These are phyloP conservation scores for Heliconius himera DNA, from an alignment of 1,140 invertebrate genomes.

Conservation along the genomic window DNA sequence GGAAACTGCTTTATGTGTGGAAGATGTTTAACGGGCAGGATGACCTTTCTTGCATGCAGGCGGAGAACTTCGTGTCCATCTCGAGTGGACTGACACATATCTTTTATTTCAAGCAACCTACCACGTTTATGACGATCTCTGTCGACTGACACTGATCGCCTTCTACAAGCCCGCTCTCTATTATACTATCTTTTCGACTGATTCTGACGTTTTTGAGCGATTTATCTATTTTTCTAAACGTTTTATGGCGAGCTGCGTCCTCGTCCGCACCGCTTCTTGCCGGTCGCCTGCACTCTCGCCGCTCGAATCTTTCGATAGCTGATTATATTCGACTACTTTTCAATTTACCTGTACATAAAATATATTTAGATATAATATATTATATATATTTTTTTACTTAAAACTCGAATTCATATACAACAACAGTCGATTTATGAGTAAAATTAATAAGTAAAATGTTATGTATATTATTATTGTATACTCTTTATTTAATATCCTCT, in stretches of 20 bases:
- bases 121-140: conserved; percentile 93
- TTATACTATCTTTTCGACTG: conserved; percentile 77
- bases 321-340: conserved; percentile 80
- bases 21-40: conserved; percentile 89
- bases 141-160: conserved; percentile 83
- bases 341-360: conserved; percentile 81
- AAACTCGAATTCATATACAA: conserved; percentile 81
- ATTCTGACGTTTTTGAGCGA: conserved; percentile 80
- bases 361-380: conserved; percentile 82
- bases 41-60: conserved; percentile 90
- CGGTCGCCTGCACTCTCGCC: conserved; percentile 79
- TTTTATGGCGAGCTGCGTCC: conserved; percentile 78
- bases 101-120: conserved; percentile 93
- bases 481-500: conserved; percentile 4
- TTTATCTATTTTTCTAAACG: conserved; percentile 82
- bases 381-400: conserved; percentile 81
- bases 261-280: conserved; percentile 76
- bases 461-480: too few relatives aligned
- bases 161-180: conserved; percentile 72
- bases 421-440: conserved; percentile 79
- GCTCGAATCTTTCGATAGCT: conserved; percentile 79
- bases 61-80: conserved; percentile 88
- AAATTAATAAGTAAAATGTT: conserved; percentile 49
- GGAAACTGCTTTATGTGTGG: conserved; percentile 90
- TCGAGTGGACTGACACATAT: conserved; percentile 94